A percentile compares a stretch with the other conserved stretches of the same genome.
Conservation (phyloP, 2,113 vertebrate species). For the Shinisaurus crocodilurus region DNA sequence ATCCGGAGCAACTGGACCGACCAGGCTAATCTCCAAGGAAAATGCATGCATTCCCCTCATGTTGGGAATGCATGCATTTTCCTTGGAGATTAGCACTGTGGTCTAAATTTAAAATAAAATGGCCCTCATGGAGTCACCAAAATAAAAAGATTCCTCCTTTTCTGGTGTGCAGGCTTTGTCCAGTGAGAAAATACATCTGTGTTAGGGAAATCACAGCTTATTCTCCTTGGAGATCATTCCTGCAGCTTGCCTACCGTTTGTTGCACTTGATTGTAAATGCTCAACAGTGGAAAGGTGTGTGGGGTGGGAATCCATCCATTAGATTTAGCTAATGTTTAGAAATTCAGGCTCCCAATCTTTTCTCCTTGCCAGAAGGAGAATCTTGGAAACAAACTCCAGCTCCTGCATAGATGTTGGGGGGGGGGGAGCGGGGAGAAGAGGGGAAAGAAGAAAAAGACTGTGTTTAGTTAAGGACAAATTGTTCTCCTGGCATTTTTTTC, state of each 20-base stretch:
- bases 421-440: background rate
- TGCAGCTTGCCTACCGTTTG: background rate
- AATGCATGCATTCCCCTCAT: no score
- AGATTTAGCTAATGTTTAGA: constrained; percentile 8
- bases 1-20: no score
- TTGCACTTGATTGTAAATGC: constrained; percentile 4
- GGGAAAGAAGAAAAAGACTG: background rate
- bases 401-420: constrained; percentile 4
- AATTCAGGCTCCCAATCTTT: constrained; percentile 16
- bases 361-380: constrained; percentile 44
- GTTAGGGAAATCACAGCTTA: background rate
- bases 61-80: background rate
- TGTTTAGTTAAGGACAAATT: constrained; percentile 47
- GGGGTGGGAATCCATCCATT: background rate
- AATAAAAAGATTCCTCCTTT: background rate
- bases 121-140: background rate
- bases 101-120: background rate
- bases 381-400: constrained; percentile 20
- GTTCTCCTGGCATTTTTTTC: constrained; percentile 27
- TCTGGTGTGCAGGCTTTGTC: background rate
- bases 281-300: background rate
- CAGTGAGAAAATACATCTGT: background rate
- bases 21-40: no score
- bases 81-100: background rate
- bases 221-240: background rate